phyloP scores from a whole-genome alignment of 1,140 invertebrate species.

The Ruditapes philippinarum region DNA sequence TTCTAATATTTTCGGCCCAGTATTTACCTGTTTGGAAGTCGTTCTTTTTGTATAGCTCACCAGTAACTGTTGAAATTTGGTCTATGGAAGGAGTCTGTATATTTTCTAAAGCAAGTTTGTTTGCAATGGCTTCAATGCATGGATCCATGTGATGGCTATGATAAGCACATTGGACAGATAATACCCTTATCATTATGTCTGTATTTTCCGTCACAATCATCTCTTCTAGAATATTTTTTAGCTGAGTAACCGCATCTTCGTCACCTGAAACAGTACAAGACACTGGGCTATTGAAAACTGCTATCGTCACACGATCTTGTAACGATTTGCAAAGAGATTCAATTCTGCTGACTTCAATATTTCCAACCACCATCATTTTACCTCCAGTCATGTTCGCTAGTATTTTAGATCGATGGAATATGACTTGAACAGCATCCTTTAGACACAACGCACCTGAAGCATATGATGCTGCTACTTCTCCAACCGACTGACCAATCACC shows the following conservation, averaged over 20 bases:
- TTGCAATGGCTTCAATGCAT: slow-evolving; percentile 53
- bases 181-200: background rate
- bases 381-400: slow-evolving; percentile 56
- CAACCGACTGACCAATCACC: slow-evolving; percentile 73
- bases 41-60: background rate
- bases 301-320: slow-evolving; percentile 50
- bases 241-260: slow-evolving; percentile 36
- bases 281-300: slow-evolving; percentile 74
- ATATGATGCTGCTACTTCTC: slow-evolving; percentile 73
- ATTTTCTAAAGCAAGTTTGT: background rate
- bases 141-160: slow-evolving; percentile 77
- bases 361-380: slow-evolving; percentile 69
- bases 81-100: background rate
- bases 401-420: slow-evolving; percentile 65
- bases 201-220: slow-evolving; percentile 23
- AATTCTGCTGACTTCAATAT: slow-evolving; percentile 49
- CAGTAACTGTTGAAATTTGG: slow-evolving; percentile 68
- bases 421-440: slow-evolving; percentile 68
- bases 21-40: slow-evolving; percentile 17
- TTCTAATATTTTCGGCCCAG: slow-evolving; percentile 32
- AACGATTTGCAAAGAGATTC: slow-evolving; percentile 43
- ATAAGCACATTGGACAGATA: slow-evolving; percentile 74
- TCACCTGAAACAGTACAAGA: slow-evolving; percentile 77
- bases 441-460: slow-evolving; percentile 60
- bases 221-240: slow-evolving; percentile 30